phyloP scores from a whole-genome alignment of 64 coral and sea anemone species.

The Porites lutea region DNA sequence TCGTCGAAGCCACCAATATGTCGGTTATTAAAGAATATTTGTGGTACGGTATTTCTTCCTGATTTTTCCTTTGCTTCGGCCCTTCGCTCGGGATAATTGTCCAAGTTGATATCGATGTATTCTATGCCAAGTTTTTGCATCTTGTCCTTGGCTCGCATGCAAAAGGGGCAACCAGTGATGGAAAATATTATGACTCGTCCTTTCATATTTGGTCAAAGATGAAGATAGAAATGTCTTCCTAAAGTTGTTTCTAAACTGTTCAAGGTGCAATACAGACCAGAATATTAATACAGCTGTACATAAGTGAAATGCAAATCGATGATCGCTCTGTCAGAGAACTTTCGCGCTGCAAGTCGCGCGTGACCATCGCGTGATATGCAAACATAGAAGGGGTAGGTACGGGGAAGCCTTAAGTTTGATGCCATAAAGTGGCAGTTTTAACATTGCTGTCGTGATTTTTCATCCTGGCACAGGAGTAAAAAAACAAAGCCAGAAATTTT shows the following conservation, averaged over 20 bases:
- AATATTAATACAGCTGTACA: too few species aligned
- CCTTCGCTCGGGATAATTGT: slow-evolving; percentile 70
- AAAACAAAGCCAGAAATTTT: too few species aligned
- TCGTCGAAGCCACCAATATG: slow-evolving; percentile 97
- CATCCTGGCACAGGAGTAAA: too few species aligned
- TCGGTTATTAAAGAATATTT: slow-evolving; percentile 94
- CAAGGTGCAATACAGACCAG: too few species aligned
- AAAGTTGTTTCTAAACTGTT: not conserved
- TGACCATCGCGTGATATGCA: too few species aligned
- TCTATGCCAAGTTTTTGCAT: slow-evolving; percentile 68
- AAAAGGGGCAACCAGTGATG: slow-evolving; percentile 92
- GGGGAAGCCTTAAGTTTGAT: too few species aligned
- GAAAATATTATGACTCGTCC: slow-evolving; percentile 81
- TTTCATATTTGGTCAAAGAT: slow-evolving; percentile 68
- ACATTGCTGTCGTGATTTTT: too few species aligned
- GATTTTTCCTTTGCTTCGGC: slow-evolving; percentile 74
- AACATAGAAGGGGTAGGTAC: too few species aligned
- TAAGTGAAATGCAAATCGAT: too few species aligned
- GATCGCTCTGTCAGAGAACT: too few species aligned
- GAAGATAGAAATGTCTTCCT: not conserved
- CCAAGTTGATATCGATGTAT: slow-evolving; percentile 94
- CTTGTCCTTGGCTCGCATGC: slow-evolving; percentile 87
- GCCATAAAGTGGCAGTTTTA: too few species aligned
- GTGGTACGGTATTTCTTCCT: slow-evolving; percentile 89
- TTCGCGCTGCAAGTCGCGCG: too few species aligned